Evolutionary conservation across 2,888 invertebrate genomes (phyloP).

Genomic region (Dascillus cervinus): DNA sequence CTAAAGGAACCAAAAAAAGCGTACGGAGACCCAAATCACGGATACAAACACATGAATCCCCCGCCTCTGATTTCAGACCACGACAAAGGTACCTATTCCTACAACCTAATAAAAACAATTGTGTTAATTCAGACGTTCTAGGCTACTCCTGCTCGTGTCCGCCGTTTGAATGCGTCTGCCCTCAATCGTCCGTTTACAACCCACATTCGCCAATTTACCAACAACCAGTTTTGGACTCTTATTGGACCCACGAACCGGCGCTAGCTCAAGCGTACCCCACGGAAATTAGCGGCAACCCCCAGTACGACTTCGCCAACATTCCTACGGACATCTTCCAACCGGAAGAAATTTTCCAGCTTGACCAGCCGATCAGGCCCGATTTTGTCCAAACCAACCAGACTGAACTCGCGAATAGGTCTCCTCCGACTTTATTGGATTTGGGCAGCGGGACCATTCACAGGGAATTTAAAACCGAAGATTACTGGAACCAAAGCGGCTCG

Average conservation of each 20-base stretch:
- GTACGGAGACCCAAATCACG: conserved; percentile 40
- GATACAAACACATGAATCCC: conserved; percentile 43
- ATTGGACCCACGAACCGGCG: conserved; percentile 41
- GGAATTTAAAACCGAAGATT: conserved; percentile 53
- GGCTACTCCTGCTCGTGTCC: conserved; percentile 59
- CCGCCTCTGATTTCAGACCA: conserved; percentile 61
- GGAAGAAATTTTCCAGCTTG: conserved; percentile 69
- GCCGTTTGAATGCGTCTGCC: conserved; percentile 67
- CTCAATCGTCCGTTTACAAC: conserved; percentile 37
- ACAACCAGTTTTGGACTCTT: conserved; percentile 29
- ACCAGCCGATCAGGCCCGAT: conserved; percentile 62
- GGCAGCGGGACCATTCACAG: conserved; percentile 63
- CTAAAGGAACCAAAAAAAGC: conserved; percentile 48
- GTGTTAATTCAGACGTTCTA: conserved; percentile 3
- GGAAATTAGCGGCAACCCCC: conserved; percentile 25
- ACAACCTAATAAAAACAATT: conserved; percentile 1
- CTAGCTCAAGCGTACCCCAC: conserved; percentile 37
- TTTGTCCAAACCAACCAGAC: conserved; percentile 45
- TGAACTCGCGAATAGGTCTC: conserved; percentile 51
- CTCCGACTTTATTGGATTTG: conserved; percentile 63
- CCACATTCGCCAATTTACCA: conserved; percentile 29
- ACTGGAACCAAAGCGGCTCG: conserved; percentile 51
- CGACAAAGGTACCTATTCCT: conserved; percentile 52
- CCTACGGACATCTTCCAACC: conserved; percentile 65
- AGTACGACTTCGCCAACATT: conserved; percentile 54